Evolutionary conservation across 2,888 invertebrate species (phyloP).

Genomic region (Papilio demoleus): DNA sequence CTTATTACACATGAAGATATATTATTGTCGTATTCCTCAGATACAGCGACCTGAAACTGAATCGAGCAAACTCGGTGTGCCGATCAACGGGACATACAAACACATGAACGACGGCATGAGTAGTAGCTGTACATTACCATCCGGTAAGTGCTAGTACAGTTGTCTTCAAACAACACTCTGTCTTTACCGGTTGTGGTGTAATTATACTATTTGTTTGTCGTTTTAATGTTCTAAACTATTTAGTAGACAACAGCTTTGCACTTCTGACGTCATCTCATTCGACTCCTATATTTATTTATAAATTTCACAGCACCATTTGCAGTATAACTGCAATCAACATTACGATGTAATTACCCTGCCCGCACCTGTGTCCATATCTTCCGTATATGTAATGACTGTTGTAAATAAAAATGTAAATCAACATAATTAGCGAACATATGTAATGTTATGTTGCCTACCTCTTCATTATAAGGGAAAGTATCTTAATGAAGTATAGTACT

Average conservation of each 20-base stretch:
- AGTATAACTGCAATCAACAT: not conserved
- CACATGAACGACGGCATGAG: constrained; percentile 88
- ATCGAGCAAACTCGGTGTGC: constrained; percentile 74
- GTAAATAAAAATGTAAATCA: not conserved
- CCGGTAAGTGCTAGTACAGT: constrained; percentile 58
- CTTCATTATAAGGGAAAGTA: not conserved
- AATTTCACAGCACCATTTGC: not conserved
- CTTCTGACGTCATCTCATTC: not conserved
- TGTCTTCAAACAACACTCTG: not conserved
- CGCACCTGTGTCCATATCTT: not conserved
- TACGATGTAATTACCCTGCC: not conserved
- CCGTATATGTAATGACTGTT: not conserved
- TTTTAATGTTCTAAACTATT: not conserved
- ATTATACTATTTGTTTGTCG: no score
- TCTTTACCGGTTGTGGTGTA: not conserved
- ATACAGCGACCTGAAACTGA: constrained; percentile 79
- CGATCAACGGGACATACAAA: constrained; percentile 76
- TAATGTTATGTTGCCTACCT: no score
- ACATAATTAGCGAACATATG: not conserved
- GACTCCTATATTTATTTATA: not conserved
- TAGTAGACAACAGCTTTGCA: not conserved
- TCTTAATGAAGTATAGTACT: not conserved
- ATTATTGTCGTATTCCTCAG: constrained; percentile 49
- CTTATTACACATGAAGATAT: no score
- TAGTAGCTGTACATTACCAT: constrained; percentile 90